Conservation (phyloP, 2,888 invertebrate species). For the Mythimna pallens region DNA sequence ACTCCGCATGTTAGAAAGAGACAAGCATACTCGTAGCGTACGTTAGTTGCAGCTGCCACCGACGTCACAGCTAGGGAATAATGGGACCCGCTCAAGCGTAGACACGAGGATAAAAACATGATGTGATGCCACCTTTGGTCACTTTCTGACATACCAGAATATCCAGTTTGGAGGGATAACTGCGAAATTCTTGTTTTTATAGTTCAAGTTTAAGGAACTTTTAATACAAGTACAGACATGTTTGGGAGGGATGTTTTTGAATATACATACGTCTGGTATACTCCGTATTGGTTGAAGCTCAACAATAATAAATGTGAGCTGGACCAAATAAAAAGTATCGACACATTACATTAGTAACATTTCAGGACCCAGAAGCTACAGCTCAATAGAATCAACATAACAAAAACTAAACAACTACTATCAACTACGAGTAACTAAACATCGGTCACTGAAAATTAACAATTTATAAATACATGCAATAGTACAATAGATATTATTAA, state of each 20-base stretch:
- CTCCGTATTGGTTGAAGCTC: background rate
- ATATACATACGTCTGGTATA: background rate
- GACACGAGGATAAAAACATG: slow-evolving; percentile 76
- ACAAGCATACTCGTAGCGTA: slow-evolving; percentile 75
- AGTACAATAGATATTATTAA: slow-evolving; percentile 62
- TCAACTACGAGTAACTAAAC: slow-evolving; percentile 27
- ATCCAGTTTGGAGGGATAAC: slow-evolving; percentile 50
- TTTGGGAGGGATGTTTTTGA: background rate
- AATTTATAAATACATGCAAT: slow-evolving; percentile 48
- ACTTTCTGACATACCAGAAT: slow-evolving; percentile 58
- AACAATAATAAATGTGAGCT: background rate
- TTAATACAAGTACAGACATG: slow-evolving; percentile 28
- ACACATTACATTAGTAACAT: background rate
- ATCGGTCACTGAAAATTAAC: slow-evolving; percentile 35
- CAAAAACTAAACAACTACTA: slow-evolving; percentile 18
- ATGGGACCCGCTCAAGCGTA: slow-evolving; percentile 85
- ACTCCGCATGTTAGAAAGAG: slow-evolving; percentile 74
- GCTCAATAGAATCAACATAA: background rate
- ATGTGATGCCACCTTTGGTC: slow-evolving; percentile 73
- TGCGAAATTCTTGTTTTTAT: slow-evolving; percentile 37
- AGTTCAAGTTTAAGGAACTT: slow-evolving; percentile 40
- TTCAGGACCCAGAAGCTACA: background rate
- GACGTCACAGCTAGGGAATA: slow-evolving; percentile 87
- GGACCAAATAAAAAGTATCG: background rate
- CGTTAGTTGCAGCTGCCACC: slow-evolving; percentile 89